A percentile compares a stretch with the other conserved stretches of the same genome.
phyloP scores from a whole-genome alignment of 2,888 invertebrate genomes.

The Drepana falcataria region DNA sequence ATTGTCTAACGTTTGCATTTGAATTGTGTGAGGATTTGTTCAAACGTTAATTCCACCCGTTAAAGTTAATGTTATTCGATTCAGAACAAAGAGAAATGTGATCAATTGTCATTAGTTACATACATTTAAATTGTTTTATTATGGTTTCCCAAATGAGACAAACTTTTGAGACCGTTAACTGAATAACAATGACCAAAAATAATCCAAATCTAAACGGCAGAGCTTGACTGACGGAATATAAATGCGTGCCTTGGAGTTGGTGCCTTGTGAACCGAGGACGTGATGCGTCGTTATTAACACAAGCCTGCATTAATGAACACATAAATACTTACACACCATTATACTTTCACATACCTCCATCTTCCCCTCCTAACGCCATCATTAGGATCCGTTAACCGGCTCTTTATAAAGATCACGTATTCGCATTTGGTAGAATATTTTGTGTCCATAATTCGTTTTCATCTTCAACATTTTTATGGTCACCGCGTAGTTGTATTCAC shows the following conservation, averaged over 20 bases:
- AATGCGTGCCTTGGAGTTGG: slow-evolving; percentile 59
- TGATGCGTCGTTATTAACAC: slow-evolving; percentile 72
- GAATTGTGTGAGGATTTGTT: background rate
- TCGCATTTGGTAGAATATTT: slow-evolving; percentile 43
- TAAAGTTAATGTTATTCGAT: background rate
- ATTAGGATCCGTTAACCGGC: slow-evolving; percentile 28
- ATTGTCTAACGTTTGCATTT: background rate
- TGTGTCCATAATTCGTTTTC: slow-evolving; percentile 48
- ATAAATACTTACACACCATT: slow-evolving; percentile 51
- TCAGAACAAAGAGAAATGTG: slow-evolving; percentile 10
- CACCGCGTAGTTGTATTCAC: slow-evolving; percentile 44
- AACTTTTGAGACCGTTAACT: slow-evolving; percentile 52
- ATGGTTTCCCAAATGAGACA: slow-evolving; percentile 66
- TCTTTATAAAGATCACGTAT: slow-evolving; percentile 34
- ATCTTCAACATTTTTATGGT: slow-evolving; percentile 53
- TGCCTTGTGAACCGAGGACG: slow-evolving; percentile 75
- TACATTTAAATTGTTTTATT: slow-evolving; percentile 51
- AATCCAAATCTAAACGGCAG: slow-evolving; percentile 76
- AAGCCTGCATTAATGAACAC: slow-evolving; percentile 71
- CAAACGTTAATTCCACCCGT: background rate
- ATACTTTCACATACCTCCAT: slow-evolving; percentile 47
- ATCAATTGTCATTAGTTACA: slow-evolving; percentile 16
- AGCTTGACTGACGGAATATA: slow-evolving; percentile 66
- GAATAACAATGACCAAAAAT: slow-evolving; percentile 73
- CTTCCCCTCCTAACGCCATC: slow-evolving; percentile 18